phyloP scores from a whole-genome alignment of 2,113 vertebrate species.

The Sphaerodactylus townsendi region DNA sequence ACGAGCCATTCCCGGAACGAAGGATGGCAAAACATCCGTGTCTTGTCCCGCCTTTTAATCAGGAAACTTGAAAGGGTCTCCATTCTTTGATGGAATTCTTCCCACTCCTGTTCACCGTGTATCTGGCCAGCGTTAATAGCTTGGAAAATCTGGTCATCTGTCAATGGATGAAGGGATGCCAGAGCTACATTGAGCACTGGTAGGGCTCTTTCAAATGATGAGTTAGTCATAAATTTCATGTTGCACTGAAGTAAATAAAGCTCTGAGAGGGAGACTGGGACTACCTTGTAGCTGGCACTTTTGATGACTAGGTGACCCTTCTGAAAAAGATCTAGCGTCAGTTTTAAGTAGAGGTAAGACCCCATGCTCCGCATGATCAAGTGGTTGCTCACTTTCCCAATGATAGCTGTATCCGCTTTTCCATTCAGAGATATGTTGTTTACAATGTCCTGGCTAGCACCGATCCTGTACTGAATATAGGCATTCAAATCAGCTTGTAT shows the following conservation, averaged over 20 bases:
- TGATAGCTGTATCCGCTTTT: conserved; percentile 85
- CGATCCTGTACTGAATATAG: conserved; percentile 92
- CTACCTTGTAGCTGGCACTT: conserved; percentile 97
- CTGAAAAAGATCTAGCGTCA: conserved; percentile 96
- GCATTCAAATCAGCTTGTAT: conserved; percentile 89
- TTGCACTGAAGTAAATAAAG: conserved; percentile 98
- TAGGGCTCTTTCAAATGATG: conserved; percentile 90
- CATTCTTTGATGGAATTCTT: conserved; percentile 95
- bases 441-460: conserved; percentile 88
- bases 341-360: conserved; percentile 95
- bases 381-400: conserved; percentile 93
- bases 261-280: conserved; percentile 94
- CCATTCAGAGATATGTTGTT: conserved; percentile 96
- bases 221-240: conserved; percentile 96
- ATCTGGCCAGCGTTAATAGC: conserved; percentile 87
- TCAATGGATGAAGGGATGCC: conserved; percentile 95
- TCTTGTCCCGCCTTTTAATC: conserved; percentile 92
- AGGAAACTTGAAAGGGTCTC: conserved; percentile 91
- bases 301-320: conserved; percentile 95
- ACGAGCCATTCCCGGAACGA: conserved; percentile 98
- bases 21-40: conserved; percentile 98
- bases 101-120: conserved; percentile 86
- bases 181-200: conserved; percentile 91
- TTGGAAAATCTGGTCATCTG: conserved; percentile 96
- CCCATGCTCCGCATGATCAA: conserved; percentile 92